A percentile compares a stretch with the other conserved stretches of the same genome.
Evolutionary conservation across 2,888 invertebrate species (phyloP).

Genomic region (Nesidiocoris tenuis): DNA sequence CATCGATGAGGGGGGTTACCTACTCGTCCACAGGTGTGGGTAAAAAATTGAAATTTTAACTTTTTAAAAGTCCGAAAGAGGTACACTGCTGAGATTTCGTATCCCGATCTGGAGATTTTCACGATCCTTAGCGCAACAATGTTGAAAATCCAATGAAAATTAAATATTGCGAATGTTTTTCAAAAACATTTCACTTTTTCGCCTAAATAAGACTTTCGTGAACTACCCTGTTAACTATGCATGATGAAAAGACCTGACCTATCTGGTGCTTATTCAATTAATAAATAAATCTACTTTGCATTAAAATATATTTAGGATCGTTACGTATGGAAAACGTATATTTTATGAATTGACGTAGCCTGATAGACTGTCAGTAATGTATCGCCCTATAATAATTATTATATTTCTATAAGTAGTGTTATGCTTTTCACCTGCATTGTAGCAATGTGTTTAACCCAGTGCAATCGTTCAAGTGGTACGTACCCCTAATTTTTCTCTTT

Average conservation of each 20-base stretch:
- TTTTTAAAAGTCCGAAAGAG: too few relatives aligned
- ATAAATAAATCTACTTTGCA: not conserved
- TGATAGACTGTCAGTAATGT: not conserved
- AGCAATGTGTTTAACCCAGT: slow-evolving; percentile 38
- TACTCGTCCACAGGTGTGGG: too few relatives aligned
- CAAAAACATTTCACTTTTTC: too few relatives aligned
- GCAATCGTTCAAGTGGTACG: slow-evolving; percentile 30
- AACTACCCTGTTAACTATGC: slow-evolving; percentile 3
- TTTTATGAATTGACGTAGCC: not conserved
- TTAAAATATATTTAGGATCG: not conserved
- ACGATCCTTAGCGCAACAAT: too few relatives aligned
- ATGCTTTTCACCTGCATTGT: slow-evolving; percentile 17
- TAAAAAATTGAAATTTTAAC: too few relatives aligned
- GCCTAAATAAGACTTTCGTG: slow-evolving; percentile 3
- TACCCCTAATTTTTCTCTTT: not conserved
- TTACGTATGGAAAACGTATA: not conserved
- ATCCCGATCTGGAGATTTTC: too few relatives aligned
- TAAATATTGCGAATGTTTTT: too few relatives aligned
- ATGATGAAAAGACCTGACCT: slow-evolving; percentile 39
- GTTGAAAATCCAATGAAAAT: too few relatives aligned
- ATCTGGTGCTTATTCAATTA: slow-evolving; percentile 20
- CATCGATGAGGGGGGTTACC: too few relatives aligned
- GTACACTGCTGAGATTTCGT: too few relatives aligned
- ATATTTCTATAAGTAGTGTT: not conserved
- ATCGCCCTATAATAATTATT: not conserved